These are phyloP conservation scores for Dasysyrphus tricinctus DNA, from an alignment of 2,888 invertebrate genomes.

Conservation along the genomic window DNA sequence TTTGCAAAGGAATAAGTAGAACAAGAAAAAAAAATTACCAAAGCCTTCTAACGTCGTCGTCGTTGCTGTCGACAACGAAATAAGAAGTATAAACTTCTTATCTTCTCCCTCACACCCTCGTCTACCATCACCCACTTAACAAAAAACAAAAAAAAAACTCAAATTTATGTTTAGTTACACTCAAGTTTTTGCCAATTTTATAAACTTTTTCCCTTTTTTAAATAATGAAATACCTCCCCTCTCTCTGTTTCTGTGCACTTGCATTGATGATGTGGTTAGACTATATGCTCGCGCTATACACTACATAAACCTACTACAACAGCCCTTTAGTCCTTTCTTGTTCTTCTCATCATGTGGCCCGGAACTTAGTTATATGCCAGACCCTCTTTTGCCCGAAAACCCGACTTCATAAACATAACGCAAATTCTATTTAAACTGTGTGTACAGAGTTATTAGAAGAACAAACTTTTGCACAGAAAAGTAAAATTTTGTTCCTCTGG, in stretches of 20 bases:
- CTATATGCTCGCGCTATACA: not conserved
- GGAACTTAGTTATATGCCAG: constrained; percentile 55
- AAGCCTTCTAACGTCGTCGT: constrained; percentile 70
- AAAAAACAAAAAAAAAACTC: constrained; percentile 24
- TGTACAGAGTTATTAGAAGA: constrained; percentile 82
- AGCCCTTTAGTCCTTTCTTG: constrained; percentile 50
- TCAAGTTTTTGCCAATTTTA: constrained; percentile 78
- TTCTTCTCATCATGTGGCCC: constrained; percentile 59
- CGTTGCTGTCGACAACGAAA: constrained; percentile 45
- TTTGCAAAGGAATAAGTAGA: constrained; percentile 72
- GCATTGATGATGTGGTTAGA: constrained; percentile 18
- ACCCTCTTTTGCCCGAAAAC: constrained; percentile 18
- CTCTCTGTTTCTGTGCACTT: constrained; percentile 3
- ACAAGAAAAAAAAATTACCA: constrained; percentile 46
- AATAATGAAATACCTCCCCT: constrained; percentile 81
- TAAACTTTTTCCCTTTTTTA: constrained; percentile 81
- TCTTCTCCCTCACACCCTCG: constrained; percentile 2
- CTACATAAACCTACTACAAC: not conserved
- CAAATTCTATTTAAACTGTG: constrained; percentile 82
- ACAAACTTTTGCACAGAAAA: constrained; percentile 71
- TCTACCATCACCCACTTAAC: not conserved
- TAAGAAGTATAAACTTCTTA: constrained; percentile 69
- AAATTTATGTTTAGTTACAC: constrained; percentile 75
- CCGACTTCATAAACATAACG: constrained; percentile 73
- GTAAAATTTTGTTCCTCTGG: constrained; percentile 65